Conservation (phyloP, 2,888 invertebrate genomes). For the Diplazon laetatorius region DNA sequence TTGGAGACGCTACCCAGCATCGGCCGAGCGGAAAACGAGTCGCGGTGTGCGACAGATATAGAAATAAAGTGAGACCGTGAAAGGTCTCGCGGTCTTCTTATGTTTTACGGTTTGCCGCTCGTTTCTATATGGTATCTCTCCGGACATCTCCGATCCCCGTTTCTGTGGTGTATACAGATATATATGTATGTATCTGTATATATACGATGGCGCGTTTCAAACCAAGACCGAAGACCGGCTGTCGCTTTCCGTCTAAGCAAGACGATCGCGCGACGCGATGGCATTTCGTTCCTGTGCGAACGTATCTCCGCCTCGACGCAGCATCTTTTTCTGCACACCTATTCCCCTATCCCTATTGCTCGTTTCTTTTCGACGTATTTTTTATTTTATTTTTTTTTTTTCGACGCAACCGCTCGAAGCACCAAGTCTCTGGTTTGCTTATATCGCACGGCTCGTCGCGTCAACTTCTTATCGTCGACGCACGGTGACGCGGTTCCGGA, state of each 20-base stretch:
- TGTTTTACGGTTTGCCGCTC: slow-evolving; percentile 67
- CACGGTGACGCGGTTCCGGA: slow-evolving; percentile 4
- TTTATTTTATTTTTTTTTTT: slow-evolving; percentile 42
- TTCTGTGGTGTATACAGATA: slow-evolving; percentile 12
- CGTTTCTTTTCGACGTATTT: slow-evolving; percentile 57
- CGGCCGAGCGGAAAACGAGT: slow-evolving; percentile 43
- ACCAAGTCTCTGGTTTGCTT: slow-evolving; percentile 19
- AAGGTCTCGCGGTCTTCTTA: slow-evolving; percentile 67
- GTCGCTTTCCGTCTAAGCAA: slow-evolving; percentile 69
- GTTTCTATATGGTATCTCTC: slow-evolving; percentile 71
- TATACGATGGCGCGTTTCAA: slow-evolving; percentile 35
- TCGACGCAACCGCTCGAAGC: slow-evolving; percentile 23
- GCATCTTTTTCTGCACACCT: slow-evolving; percentile 59
- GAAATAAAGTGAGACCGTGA: slow-evolving; percentile 47
- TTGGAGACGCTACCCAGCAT: slow-evolving; percentile 24
- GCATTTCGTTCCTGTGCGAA: slow-evolving; percentile 69
- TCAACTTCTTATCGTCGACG: slow-evolving; percentile 30
- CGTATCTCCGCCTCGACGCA: slow-evolving; percentile 40
- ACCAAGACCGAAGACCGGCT: background rate
- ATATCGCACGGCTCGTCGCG: slow-evolving; percentile 18
- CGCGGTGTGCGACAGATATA: slow-evolving; percentile 29
- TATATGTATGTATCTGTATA: too few relatives aligned
- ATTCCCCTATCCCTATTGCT: slow-evolving; percentile 45
- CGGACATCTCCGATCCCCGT: slow-evolving; percentile 66
- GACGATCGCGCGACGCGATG: slow-evolving; percentile 72